Evolutionary conservation across 2,888 invertebrate species (phyloP).

Genomic region (Allophyes oxyacanthae): DNA sequence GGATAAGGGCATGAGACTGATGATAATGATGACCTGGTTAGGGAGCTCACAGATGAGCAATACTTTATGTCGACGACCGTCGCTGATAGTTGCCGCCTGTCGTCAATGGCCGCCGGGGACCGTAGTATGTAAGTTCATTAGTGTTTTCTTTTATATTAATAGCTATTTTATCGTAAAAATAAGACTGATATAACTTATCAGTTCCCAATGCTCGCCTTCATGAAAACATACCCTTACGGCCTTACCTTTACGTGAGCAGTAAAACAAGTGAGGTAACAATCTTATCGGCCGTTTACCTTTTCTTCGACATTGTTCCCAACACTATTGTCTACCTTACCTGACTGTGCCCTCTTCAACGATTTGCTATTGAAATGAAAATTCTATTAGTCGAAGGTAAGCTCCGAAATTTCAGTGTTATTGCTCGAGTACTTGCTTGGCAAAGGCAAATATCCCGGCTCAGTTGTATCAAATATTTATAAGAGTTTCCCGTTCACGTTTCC

Average conservation of each 20-base stretch:
- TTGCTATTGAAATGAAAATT: constrained; percentile 76
- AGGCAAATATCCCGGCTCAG: constrained; percentile 74
- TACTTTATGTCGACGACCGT: too few species aligned
- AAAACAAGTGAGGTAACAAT: constrained; percentile 44
- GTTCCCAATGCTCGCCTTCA: constrained; percentile 23
- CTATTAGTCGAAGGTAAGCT: constrained; percentile 67
- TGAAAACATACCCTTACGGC: constrained; percentile 19
- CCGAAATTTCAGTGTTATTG: constrained; percentile 71
- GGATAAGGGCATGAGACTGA: too few species aligned
- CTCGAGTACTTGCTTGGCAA: constrained; percentile 59
- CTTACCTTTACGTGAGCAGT: constrained; percentile 35
- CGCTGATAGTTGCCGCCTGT: too few species aligned
- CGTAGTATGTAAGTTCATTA: too few species aligned
- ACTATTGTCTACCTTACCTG: constrained; percentile 51
- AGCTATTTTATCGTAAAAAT: constrained; percentile 2
- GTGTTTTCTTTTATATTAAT: too few species aligned
- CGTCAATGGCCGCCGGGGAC: too few species aligned
- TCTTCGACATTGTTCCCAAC: constrained; percentile 40
- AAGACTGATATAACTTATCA: background rate
- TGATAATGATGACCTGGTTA: too few species aligned
- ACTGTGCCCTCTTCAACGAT: constrained; percentile 59
- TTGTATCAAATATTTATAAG: constrained; percentile 83
- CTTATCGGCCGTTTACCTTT: constrained; percentile 41
- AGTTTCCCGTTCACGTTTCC: constrained; percentile 72
- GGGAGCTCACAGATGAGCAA: too few species aligned